phyloP scores from a whole-genome alignment of 2,113 vertebrate genomes.

The Phylloscopus trochilus region DNA sequence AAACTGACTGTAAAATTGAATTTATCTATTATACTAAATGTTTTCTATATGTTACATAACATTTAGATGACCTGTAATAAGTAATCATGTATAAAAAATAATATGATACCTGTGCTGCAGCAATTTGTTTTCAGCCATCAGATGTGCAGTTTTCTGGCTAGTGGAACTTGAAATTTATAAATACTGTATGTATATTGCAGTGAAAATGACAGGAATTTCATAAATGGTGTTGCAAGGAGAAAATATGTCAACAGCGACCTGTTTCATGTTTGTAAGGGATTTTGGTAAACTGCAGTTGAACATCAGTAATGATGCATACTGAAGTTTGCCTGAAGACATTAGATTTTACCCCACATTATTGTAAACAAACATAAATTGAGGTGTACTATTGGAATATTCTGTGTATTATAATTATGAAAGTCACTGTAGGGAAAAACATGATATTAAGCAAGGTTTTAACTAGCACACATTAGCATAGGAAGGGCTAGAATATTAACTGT shows the following conservation, averaged over 20 bases:
- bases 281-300: not conserved
- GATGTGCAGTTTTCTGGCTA: not conserved
- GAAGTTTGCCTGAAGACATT: not conserved
- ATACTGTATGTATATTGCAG: not conserved
- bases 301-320: not conserved
- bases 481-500: not conserved
- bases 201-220: constrained; percentile 15
- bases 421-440: not conserved
- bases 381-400: not conserved
- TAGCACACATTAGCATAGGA: not conserved
- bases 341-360: not conserved
- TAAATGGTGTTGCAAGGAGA: not conserved
- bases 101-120: not conserved
- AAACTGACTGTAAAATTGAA: not conserved
- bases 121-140: constrained; percentile 1
- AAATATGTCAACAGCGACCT: not conserved
- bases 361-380: not conserved
- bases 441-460: not conserved
- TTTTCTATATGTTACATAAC: not conserved
- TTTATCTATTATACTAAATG: not conserved
- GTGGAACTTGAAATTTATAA: not conserved
- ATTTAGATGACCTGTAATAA: not conserved
- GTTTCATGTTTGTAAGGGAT: not conserved
- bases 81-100: not conserved
- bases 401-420: not conserved